Conservation (phyloP, 2,797 vertebrate genomes). For the Sebastes kiyomatsui region DNA sequence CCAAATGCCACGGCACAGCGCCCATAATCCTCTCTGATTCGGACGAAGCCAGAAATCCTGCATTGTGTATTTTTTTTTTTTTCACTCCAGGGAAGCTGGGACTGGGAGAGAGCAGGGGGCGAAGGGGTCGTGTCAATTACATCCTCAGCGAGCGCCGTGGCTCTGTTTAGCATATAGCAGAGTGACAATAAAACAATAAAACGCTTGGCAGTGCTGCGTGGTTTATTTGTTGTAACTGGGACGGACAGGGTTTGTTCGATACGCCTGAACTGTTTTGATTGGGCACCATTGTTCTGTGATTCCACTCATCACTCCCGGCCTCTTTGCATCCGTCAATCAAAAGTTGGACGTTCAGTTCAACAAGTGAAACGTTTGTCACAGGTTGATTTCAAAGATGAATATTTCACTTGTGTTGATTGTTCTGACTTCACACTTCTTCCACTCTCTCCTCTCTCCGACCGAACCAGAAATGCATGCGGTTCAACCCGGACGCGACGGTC, state of each 20-base stretch:
- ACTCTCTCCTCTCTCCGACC: neutral
- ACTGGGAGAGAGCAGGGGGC: neutral
- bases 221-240: conserved; percentile 3
- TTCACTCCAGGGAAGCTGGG: neutral
- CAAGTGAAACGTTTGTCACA: neutral
- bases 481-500: conserved; percentile 90
- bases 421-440: neutral
- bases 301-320: neutral
- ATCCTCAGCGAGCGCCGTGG: neutral
- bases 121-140: conserved; percentile 26
- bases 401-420: neutral
- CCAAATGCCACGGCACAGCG: conserved; percentile 38
- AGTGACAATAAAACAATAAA: conserved; percentile 24
- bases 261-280: neutral
- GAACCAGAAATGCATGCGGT: conserved; percentile 92
- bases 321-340: conserved; percentile 28
- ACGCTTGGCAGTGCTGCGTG: neutral
- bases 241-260: neutral
- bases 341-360: neutral
- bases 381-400: neutral
- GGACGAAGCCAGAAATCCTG: conserved; percentile 3
- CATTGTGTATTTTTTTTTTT: conserved; percentile 20
- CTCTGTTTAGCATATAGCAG: neutral
- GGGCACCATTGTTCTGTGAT: neutral
- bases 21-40: conserved; percentile 56